Evolutionary conservation across 2,888 invertebrate genomes (phyloP).

Genomic region (Nymphalis urticae): DNA sequence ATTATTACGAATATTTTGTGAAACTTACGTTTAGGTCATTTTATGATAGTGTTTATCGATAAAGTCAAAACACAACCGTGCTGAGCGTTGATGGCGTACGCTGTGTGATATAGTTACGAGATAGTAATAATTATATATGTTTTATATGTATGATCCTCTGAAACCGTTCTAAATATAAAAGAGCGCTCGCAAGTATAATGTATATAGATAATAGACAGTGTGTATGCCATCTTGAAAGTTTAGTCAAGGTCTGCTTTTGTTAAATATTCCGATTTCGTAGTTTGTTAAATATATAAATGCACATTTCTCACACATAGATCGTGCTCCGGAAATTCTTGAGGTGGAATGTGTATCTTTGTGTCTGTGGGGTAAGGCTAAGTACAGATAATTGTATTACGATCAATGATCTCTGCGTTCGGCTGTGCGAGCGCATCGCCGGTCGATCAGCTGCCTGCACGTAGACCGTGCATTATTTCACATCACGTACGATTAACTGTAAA

Average conservation of each 20-base stretch:
- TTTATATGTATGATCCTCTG: too few relatives aligned
- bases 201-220: too few relatives aligned
- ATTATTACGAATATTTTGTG: too few relatives aligned
- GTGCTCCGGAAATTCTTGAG: constrained; percentile 5
- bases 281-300: not conserved
- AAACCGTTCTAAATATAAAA: too few relatives aligned
- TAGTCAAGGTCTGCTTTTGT: not conserved
- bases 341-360: not conserved
- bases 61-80: too few relatives aligned
- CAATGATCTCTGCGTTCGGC: constrained; percentile 4
- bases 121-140: too few relatives aligned
- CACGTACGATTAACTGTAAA: constrained; percentile 18
- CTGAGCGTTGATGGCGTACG: too few relatives aligned
- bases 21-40: too few relatives aligned
- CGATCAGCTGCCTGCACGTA: constrained; percentile 4
- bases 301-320: constrained; percentile 3
- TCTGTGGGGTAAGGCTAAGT: not conserved
- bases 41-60: too few relatives aligned
- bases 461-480: constrained; percentile 1
- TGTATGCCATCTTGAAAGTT: too few relatives aligned
- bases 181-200: too few relatives aligned
- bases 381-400: constrained; percentile 4
- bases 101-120: too few relatives aligned
- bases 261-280: constrained; percentile 1
- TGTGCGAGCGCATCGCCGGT: not conserved